Conservation (phyloP, 2,113 vertebrate genomes). For the Dendrocopos noguchii region DNA sequence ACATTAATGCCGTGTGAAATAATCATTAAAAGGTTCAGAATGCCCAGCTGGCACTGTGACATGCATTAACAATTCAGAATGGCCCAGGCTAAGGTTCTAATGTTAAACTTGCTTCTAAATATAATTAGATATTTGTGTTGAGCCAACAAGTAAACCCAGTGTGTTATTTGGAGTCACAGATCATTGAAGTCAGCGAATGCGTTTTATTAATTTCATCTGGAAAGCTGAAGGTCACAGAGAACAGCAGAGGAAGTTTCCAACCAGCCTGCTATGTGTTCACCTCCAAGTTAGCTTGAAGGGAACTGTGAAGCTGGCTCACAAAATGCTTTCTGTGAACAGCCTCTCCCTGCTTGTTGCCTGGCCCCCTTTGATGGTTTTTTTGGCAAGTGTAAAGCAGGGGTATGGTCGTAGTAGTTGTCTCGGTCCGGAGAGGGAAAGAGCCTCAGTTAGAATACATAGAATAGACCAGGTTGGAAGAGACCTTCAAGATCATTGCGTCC, state of each 20-base stretch:
- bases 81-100: neutral
- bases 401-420: rapidly evolving
- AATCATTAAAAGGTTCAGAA: neutral
- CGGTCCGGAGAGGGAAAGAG: too few relatives aligned
- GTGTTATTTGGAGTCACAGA: neutral
- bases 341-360: neutral
- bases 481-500: too few relatives aligned
- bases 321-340: neutral
- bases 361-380: neutral
- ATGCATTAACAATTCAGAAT: neutral
- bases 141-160: neutral
- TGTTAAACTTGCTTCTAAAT: neutral
- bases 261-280: neutral
- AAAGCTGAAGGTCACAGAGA: neutral
- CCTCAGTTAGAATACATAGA: too few relatives aligned
- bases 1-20: neutral
- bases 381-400: neutral
- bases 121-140: neutral
- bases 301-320: neutral
- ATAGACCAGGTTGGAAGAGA: too few relatives aligned
- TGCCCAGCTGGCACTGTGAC: neutral
- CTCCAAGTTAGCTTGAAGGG: neutral
- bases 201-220: neutral
- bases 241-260: neutral
- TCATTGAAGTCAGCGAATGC: neutral